Evolutionary conservation across 2,113 vertebrate species (phyloP).

Genomic region (Syrmaticus mikado): DNA sequence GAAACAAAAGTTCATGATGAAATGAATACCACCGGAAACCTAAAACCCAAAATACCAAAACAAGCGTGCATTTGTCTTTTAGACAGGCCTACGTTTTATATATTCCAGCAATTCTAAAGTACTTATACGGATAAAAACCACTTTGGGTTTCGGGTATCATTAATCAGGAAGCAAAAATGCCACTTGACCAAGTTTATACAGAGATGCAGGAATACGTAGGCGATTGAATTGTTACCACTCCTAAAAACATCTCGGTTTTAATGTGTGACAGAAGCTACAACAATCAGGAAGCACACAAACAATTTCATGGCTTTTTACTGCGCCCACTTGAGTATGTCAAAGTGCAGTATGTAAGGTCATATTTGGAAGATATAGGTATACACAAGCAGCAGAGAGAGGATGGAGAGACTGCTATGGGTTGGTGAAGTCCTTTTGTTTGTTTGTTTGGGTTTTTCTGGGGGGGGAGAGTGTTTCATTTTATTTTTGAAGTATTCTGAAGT

Average conservation of each 20-base stretch:
- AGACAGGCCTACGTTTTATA: conserved; percentile 27
- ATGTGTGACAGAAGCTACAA: neutral
- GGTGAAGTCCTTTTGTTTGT: neutral
- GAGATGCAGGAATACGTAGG: neutral
- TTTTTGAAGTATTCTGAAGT: neutral
- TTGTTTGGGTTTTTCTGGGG: neutral
- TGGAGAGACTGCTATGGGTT: neutral
- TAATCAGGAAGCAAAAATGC: neutral
- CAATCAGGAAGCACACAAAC: neutral
- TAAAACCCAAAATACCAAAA: conserved; percentile 47
- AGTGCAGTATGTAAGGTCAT: fast-evolving
- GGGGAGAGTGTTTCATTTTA: neutral
- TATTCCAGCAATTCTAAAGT: neutral
- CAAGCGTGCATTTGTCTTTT: conserved; percentile 49
- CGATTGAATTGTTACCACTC: neutral
- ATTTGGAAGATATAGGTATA: neutral
- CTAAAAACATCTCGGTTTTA: neutral
- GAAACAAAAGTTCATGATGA: conserved; percentile 52
- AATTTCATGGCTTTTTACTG: neutral
- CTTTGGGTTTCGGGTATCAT: conserved; percentile 10
- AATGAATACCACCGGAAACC: conserved; percentile 22
- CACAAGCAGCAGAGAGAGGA: neutral
- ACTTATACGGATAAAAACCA: neutral
- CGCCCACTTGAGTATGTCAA: neutral
- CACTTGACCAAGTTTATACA: conserved; percentile 13